Evolutionary conservation across 1,140 invertebrate species (phyloP), one percentile per base, ranked within the genome.

Genomic region (Trachelipus rathkii): DNA sequence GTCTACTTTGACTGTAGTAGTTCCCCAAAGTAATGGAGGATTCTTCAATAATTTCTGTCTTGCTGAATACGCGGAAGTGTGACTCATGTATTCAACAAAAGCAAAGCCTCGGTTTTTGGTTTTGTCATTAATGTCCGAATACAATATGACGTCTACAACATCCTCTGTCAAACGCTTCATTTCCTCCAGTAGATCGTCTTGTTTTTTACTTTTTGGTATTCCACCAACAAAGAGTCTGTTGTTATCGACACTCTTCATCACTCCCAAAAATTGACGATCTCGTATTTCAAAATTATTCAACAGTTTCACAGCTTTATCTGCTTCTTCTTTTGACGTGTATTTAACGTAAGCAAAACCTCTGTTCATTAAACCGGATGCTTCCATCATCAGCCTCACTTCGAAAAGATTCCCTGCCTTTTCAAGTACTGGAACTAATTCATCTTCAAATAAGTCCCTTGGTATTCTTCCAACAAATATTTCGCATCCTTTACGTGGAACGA

Each of bases 401-500:
- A 93, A 93, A 72, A 95, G 89, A 68, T 87, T 82, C 79, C 87
- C 84, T 53, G 85, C 82, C 44, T 78, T 45, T 50, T 86, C 82
- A 84, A 95, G 93, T 0, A 95, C 82, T 0, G 92, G 91, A 15
- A 94, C 89, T 6, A 95, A 84, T 73, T 92, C 91, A 82, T 93
- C 89, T 86, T 95, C 94, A 82, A 88, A 92, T 70, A 91, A 85
- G 82, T 93, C 88, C n/a, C 91, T 84, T 0, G 93, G 93, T 10
- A 95, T 87, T 83, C 91, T 93, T 0, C 92, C 93, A 44, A 95
- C 87, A 84, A 95, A 95, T n/a, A 95, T 86, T 87, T 95, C 94
- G 83, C 89, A 90, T 8, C 85, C 89, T 77, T 88, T 89, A 9
- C 85, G 84, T 15, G 84, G 46, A 33, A 77, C n/a, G 8, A 13